Evolutionary conservation across 2,113 vertebrate genomes (phyloP).

Genomic region (Heliornis fulica): DNA sequence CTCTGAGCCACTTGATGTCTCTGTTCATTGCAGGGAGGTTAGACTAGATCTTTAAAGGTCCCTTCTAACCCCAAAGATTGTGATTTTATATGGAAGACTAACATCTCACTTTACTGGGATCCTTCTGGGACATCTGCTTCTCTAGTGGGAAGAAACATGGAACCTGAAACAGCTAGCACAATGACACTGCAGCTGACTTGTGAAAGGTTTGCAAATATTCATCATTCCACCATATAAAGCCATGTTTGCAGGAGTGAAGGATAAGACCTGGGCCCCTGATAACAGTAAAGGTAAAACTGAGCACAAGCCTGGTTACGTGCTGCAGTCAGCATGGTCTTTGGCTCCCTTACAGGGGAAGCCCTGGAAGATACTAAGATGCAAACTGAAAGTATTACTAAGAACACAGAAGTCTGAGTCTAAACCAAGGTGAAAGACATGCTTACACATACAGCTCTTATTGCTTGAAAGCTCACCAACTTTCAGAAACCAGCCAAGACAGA

Average conservation of each 20-base stretch:
- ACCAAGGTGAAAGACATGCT: not conserved
- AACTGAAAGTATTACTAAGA: not conserved
- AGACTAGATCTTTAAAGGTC: not conserved
- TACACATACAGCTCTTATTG: accelerated
- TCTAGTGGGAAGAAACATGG: not conserved
- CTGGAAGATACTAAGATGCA: not conserved
- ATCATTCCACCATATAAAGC: not conserved
- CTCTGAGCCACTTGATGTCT: not conserved
- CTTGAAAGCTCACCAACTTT: not conserved
- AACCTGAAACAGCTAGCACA: not conserved
- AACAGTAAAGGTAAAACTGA: not conserved
- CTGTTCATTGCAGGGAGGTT: not conserved
- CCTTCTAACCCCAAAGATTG: not conserved
- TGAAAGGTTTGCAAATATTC: not conserved
- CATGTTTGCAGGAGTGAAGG: not conserved
- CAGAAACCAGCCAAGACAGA: not conserved
- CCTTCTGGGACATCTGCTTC: not conserved
- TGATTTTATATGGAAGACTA: not conserved
- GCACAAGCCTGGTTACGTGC: accelerated
- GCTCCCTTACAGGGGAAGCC: not conserved
- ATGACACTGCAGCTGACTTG: not conserved
- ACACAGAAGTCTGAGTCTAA: not conserved
- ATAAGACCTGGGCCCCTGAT: not conserved
- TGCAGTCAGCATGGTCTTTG: not conserved
- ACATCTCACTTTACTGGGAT: not conserved